Evolutionary conservation across 1,140 invertebrate species (phyloP).

Genomic region (Drosophila melanogaster): Release_6_plus_ISO1_MT NT_033779.5:1799001-1799500

Average conservation of each 20-base stretch:
- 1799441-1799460: not conserved
- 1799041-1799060: conserved; percentile 33
- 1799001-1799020: conserved; percentile 61
- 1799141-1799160: conserved; percentile 41
- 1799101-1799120: conserved; percentile 63
- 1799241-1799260: not conserved
- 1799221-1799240: not conserved
- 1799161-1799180: conserved; percentile 1
- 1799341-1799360: not conserved
- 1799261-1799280: not conserved
- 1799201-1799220: not conserved
- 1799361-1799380: conserved; percentile 47
- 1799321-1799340: conserved; percentile 1
- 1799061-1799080: not conserved
- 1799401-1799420: conserved; percentile 44
- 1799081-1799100: conserved; percentile 33
- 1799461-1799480: not conserved
- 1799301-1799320: not conserved
- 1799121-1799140: conserved; percentile 58
- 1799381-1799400: conserved; percentile 52
- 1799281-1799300: not conserved
- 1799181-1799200: not conserved
- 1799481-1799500: not conserved
- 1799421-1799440: conserved; percentile 13
- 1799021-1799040: conserved; percentile 64